Base-by-base conservation (phyloP, 1,140 invertebrate genomes). In the Sipha flava region DNA sequence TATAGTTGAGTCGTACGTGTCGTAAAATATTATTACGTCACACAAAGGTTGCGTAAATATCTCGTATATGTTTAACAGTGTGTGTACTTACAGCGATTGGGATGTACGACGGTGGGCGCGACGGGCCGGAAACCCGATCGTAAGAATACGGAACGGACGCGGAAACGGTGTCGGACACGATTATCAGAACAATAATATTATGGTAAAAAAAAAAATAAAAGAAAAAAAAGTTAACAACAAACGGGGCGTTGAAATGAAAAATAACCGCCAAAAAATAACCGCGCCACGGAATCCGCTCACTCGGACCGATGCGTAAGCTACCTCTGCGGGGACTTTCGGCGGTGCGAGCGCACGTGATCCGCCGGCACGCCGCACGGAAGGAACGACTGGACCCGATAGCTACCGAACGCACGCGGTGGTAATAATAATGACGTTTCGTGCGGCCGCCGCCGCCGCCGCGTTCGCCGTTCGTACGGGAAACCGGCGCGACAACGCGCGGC, bases 281-380 rank as follows among this genome's bases (percentile, higher is more conserved):
- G 52, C 73, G 29, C 49, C 5, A 26, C 73, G 52, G 23, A 77
- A 77, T 77, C 73, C 73, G 18, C 73, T 77, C 73, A 57, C 73
- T 59, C 73, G n/a, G 73, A 29, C 52, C 73, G 73, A 77, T 77
- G 73, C 57, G 73, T 54, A 77, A 77, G 73, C 49, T 77, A 77
- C 73, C 73, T 77, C 73, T 77, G 73, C 73, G 73, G 21, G 7
- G 47, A 47, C 66, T 70, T 77, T 77, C 73, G 73, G 73, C 73
- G 52, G n/a, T 4, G 72, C 23, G 21, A 37, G 47, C 1, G 16
- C 73, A 77, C 73, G 73, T 77, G 73, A 77, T 77, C 73, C 52
- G 5, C 52, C 73, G 37, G 73, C 73, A 59, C 73, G 49, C 47
- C 73, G 73, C 73, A 26, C 52, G 14, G 34, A 43, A 40, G 34